These are phyloP conservation scores for Acrossocheilus wenchowensis DNA, from an alignment of 2,797 vertebrate species.

Conservation along the genomic window DNA sequence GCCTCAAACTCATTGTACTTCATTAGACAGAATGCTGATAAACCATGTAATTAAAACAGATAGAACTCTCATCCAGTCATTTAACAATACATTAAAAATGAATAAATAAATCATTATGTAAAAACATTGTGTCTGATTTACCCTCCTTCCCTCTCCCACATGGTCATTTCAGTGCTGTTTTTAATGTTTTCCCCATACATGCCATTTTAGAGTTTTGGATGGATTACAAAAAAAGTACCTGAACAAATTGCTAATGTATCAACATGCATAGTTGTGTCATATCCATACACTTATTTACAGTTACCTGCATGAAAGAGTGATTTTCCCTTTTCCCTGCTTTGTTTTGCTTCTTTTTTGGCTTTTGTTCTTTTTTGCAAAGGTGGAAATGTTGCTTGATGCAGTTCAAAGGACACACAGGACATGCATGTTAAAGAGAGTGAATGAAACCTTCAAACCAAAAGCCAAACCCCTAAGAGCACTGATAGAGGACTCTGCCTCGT, in stretches of 20 bases:
- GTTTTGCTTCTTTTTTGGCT: conserved; percentile 78
- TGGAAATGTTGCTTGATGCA: conserved; percentile 86
- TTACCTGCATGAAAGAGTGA: conserved; percentile 79
- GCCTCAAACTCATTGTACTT: conserved; percentile 69
- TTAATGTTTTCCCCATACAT: conserved; percentile 83
- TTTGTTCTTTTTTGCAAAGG: conserved; percentile 70
- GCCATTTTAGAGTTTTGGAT: conserved; percentile 83
- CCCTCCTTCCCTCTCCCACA: not conserved
- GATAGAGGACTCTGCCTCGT: conserved; percentile 85
- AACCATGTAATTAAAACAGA: conserved; percentile 68
- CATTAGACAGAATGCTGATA: conserved; percentile 68
- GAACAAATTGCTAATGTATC: conserved; percentile 95
- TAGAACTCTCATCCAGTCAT: conserved; percentile 52
- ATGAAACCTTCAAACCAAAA: conserved; percentile 21
- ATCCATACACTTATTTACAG: conserved; percentile 93
- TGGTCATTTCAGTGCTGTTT: not conserved
- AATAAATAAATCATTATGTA: conserved; percentile 76
- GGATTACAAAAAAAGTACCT: conserved; percentile 97
- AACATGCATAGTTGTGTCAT: conserved; percentile 94
- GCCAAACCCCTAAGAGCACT: conserved; percentile 84
- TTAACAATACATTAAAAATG: conserved; percentile 66
- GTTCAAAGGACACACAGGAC: conserved; percentile 83
- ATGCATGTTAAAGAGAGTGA: conserved; percentile 84
- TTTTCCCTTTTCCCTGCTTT: conserved; percentile 68
- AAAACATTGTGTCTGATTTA: conserved; percentile 71